Percentiles rank a stretch among this genome's conserved stretches.
phyloP scores from a whole-genome alignment of 2,113 vertebrate species.

The Tragelaphus strepsiceros region DNA sequence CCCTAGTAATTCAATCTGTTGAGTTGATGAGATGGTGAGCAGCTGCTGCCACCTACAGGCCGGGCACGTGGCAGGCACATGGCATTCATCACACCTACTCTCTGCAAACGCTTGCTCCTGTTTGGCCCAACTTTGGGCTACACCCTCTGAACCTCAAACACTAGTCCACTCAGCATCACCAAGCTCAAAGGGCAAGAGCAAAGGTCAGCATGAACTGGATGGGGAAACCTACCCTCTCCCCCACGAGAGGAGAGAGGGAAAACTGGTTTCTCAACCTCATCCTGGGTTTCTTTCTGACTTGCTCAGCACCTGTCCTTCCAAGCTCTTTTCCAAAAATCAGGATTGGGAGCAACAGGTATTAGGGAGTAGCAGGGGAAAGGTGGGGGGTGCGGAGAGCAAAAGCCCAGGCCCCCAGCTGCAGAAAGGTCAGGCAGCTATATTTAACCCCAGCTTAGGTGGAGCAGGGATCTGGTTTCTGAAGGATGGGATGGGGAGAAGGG shows the following conservation, averaged over 20 bases:
- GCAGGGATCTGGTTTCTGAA: conserved; percentile 65
- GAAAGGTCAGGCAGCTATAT: conserved; percentile 73
- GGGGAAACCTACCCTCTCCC: neutral
- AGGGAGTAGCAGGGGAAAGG: neutral
- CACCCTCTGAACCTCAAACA: neutral
- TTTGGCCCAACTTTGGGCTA: neutral
- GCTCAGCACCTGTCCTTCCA: conserved; percentile 47
- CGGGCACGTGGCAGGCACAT: neutral
- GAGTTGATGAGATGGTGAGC: neutral
- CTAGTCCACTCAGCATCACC: conserved; percentile 24
- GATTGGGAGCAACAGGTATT: neutral
- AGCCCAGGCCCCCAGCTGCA: neutral
- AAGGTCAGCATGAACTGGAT: conserved; percentile 44
- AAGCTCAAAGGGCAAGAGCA: conserved; percentile 73
- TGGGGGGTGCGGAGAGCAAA: neutral
- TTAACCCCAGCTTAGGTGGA: conserved; percentile 45
- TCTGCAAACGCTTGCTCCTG: neutral
- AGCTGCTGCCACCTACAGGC: neutral
- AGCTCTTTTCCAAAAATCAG: neutral
- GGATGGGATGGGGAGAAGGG: conserved; percentile 1
- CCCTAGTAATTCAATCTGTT: neutral
- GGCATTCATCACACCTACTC: neutral
- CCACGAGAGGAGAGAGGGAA: rapidly evolving
- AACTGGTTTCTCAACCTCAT: neutral
- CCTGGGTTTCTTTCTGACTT: conserved; percentile 36